These are phyloP conservation scores for Pelvicachromis taeniatus DNA, from an alignment of 2,113 vertebrate species.

Conservation along the genomic window DNA sequence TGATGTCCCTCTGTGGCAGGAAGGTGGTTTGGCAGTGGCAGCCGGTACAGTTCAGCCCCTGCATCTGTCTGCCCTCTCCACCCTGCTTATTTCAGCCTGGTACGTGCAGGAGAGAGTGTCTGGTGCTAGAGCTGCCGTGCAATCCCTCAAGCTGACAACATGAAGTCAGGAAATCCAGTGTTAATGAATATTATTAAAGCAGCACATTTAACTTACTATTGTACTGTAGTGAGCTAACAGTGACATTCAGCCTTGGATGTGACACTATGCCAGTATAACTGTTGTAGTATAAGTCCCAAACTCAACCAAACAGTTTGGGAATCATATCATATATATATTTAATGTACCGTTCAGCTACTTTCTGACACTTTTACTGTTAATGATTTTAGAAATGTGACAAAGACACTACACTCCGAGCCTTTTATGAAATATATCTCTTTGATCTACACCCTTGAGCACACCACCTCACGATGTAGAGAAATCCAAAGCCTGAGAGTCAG, in stretches of 20 bases:
- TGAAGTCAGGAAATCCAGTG: neutral
- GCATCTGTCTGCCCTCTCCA: constrained; percentile 35
- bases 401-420: neutral
- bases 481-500: neutral
- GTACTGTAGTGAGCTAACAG: neutral
- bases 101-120: constrained; percentile 30
- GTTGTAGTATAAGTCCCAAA: neutral
- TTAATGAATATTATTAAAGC: neutral
- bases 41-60: neutral
- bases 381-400: neutral
- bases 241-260: neutral
- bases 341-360: neutral
- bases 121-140: neutral
- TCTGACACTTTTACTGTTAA: neutral
- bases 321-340: neutral
- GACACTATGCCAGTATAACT: neutral
- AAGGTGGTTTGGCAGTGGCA: constrained; percentile 5
- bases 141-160: neutral
- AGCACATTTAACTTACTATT: neutral
- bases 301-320: neutral
- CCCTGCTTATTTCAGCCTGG: constrained; percentile 10
- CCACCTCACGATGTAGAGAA: neutral
- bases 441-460: neutral
- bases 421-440: neutral
- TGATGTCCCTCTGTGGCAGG: constrained; percentile 15